Base-by-base conservation (phyloP, 64 coral and sea anemone genomes). In the Trachythela sp. region DNA sequence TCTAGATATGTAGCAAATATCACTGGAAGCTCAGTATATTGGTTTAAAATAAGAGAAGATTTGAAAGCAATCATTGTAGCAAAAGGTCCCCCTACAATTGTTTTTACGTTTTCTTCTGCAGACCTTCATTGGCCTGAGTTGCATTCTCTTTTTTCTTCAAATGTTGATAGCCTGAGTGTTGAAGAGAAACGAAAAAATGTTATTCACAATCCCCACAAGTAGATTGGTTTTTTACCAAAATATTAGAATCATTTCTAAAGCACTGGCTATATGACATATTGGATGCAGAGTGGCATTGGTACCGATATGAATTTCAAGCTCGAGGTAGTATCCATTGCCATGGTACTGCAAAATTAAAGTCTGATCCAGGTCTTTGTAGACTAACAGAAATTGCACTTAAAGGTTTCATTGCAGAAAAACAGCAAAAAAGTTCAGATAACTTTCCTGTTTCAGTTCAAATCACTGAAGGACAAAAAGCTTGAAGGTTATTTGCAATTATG, bases 241-340 rank as follows among this genome's bases (percentile, higher is more conserved):
- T 3, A 68, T 68, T 68, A 68, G 59, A 68, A 68, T 68, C 59
- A 31, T 68, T 68, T 68, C 59, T 68, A 68, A 68, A 68, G 59
- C 59, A 68, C 59, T 68, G 59, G 59, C 59, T 68, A 68, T 68
- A 68, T 68, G 59, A 68, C 59, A 68, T 14, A 68, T 68, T 68
- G 18, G 14, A 68, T 68, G 59, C 59, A 68, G 59, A 68, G 59
- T 22, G 59, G 59, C 59, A 68, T 68, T 68, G 59, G 59, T 68
- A 68, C 30, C 20, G 59, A 68, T 68, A 68, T 68, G 59, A 68
- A 68, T 68, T 68, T 68, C 59, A 68, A 68, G 59, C 59, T 68
- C 59, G 59, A 68, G 59, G 59, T 68, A 68, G 59, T 68, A 45
- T 45, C 42, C 42, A 45, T 11, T 45, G 42, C 42, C 42, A 45